Base-by-base conservation (phyloP, 2,888 invertebrate genomes). In the Pantelozetes paolii region DNA sequence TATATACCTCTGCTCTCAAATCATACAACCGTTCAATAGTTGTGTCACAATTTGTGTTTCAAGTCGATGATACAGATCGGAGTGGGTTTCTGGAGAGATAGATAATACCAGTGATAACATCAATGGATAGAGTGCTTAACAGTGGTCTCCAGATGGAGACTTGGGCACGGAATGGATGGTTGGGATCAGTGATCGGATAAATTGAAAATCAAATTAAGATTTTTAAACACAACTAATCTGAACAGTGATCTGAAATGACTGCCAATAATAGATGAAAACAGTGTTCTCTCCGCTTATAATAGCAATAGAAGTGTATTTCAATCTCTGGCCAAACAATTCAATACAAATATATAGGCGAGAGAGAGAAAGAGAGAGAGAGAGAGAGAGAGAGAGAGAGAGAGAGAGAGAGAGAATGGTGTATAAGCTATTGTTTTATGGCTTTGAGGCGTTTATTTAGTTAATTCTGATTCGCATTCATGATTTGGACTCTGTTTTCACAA, bases 401-500 rank as follows among this genome's bases (percentile, higher is more conserved):
- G 32, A 18, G 18, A 3, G 20, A 20, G 20, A 23, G 20, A 8
- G 26, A 8, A 54, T 48, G 20, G 3, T 15, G 23, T 30, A 59
- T 67, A 67, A 67, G 40, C 67, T 20, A 23, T 67, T 67, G 67
- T 67, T 67, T 67, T 67, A 67, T 67, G n/a, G 40, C 67, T 40
- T 40, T 9, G 20, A 67, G 67, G 67, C 67, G 67, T 67, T 67
- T 67, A 67, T 67, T 20, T 42, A 67, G 67, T 36, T 67, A 67
- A 67, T 64, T 64, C 64, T 64, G n/a, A 64, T 67, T 67, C 67
- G 36, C 40, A 67, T 67, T 67, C 67, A 67, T 67, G 67, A 42
- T 67, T 67, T 67, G 67, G 45, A 36, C 67, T 36, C 67, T 67
- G 67, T 67, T 67, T 67, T 67, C 23, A 67, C 67, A 67, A 67